Percentiles rank a stretch among this genome's conserved stretches.
phyloP scores from a whole-genome alignment of 1,140 invertebrate genomes.

The Streblospio benedicti region DNA sequence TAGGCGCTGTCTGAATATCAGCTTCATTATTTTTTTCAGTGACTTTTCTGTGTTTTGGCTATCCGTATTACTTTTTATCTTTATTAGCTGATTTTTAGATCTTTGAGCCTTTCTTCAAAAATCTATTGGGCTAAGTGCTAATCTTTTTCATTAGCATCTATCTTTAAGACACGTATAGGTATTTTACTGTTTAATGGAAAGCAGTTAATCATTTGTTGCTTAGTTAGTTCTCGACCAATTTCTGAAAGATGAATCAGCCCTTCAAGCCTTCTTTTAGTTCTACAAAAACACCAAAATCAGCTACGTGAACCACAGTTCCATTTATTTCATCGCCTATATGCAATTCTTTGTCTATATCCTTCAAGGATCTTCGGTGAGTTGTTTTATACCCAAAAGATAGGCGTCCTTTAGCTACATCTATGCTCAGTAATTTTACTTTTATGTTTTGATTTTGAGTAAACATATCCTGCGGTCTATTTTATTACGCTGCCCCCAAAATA shows the following conservation, averaged over 20 bases:
- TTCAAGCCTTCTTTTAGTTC: conserved; percentile 2
- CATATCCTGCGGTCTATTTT: conserved; percentile 10
- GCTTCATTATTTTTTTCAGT: too few species aligned
- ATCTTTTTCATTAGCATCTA: too few species aligned
- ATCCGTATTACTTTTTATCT: too few species aligned
- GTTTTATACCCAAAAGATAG: conserved; percentile 24
- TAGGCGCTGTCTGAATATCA: too few species aligned
- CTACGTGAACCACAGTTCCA: conserved; percentile 4
- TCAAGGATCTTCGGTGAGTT: conserved; percentile 19
- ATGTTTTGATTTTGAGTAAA: conserved; percentile 22
- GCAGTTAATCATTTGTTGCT: too few species aligned
- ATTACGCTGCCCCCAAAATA: conserved; percentile 13
- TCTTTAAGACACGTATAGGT: too few species aligned
- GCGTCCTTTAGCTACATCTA: conserved; percentile 20
- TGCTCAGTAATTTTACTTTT: conserved; percentile 17
- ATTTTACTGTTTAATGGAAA: too few species aligned
- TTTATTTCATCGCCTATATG: conserved; percentile 1
- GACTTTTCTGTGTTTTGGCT: too few species aligned
- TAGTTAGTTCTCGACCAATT: too few species aligned
- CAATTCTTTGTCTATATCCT: conserved; percentile 2
- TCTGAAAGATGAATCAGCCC: background rate
- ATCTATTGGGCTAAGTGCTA: too few species aligned
- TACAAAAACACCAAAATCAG: background rate
- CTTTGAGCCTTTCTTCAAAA: too few species aligned
- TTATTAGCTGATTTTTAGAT: too few species aligned